Conservation (phyloP, 2,113 vertebrate genomes). For the Rhinolophus ferrumequinum region DNA sequence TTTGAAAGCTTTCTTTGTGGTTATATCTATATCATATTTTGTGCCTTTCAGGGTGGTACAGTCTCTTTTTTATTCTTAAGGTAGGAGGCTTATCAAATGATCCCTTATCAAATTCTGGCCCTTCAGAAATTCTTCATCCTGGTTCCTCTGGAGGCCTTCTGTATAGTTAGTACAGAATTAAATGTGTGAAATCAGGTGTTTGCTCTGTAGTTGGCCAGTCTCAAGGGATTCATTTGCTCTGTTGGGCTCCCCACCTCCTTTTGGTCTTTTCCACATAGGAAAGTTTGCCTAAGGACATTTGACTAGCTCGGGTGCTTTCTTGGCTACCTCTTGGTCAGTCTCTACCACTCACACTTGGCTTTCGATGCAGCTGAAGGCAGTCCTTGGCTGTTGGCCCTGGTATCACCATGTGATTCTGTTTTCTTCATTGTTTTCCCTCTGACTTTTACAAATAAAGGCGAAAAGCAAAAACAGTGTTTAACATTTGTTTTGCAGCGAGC, state of each 20-base stretch:
- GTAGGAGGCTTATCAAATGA: background rate
- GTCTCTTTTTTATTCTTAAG: background rate
- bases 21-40: background rate
- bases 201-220: background rate
- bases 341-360: background rate
- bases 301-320: background rate
- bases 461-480: background rate
- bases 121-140: constrained; percentile 17
- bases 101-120: background rate
- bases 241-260: background rate
- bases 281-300: background rate
- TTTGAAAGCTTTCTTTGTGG: background rate
- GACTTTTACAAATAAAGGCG: background rate
- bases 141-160: background rate
- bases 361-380: background rate
- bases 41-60: constrained; percentile 1
- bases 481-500: background rate
- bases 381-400: background rate
- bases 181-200: background rate
- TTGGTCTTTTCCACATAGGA: background rate
- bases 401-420: background rate
- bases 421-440: background rate
- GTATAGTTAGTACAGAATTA: background rate
- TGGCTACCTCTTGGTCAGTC: background rate
- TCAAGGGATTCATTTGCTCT: constrained; percentile 7